These are phyloP conservation scores for Doris montereyensis DNA, from an alignment of 2,888 invertebrate species.

Conservation along the genomic window DNA sequence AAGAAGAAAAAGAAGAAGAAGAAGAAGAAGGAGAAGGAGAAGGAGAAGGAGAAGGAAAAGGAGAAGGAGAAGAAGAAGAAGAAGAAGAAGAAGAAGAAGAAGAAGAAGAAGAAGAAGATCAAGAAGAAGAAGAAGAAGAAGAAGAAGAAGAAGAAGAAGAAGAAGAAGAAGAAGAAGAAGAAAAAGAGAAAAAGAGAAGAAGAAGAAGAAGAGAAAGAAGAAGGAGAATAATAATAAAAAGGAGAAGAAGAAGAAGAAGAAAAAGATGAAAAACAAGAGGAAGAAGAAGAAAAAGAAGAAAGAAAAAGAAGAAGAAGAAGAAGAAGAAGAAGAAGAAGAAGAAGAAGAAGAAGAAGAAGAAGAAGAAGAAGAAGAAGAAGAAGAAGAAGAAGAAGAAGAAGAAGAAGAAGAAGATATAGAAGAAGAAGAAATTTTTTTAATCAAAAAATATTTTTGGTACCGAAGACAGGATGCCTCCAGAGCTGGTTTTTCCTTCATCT, in stretches of 20 bases:
- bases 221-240: too few relatives aligned
- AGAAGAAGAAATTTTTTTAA: not conserved
- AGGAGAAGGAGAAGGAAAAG: not conserved
- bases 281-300: not conserved
- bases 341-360: not conserved
- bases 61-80: constrained; percentile 16
- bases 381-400: too few relatives aligned
- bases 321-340: not conserved
- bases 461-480: not conserved
- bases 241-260: not conserved
- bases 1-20: not conserved
- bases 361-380: not conserved
- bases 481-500: constrained; percentile 45
- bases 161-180: constrained; percentile 1
- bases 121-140: constrained; percentile 20
- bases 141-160: constrained; percentile 9
- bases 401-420: not conserved
- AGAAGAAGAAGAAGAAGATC: constrained; percentile 4
- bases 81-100: constrained; percentile 9
- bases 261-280: not conserved
- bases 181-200: constrained; percentile 5
- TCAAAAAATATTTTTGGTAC: not conserved
- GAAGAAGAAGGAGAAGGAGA: not conserved
- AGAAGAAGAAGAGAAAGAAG: not conserved
- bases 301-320: not conserved